Evolutionary conservation across 2,113 vertebrate species (phyloP).

Genomic region (Campylorhamphus procurvoides): DNA sequence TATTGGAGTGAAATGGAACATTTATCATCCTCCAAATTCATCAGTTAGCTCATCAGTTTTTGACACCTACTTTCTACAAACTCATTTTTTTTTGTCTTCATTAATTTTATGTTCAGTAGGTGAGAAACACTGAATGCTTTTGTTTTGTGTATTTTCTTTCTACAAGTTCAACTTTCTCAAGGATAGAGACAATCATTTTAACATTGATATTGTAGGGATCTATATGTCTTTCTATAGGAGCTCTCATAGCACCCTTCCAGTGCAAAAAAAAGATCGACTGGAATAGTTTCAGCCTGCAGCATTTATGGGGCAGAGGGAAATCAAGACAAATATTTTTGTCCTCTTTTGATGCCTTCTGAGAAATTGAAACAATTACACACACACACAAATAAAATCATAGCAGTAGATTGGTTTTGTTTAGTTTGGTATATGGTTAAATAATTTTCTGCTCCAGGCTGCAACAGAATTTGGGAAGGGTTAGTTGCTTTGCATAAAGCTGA

Average conservation of each 20-base stretch:
- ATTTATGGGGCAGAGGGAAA: neutral
- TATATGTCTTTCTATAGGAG: neutral
- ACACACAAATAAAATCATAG: neutral
- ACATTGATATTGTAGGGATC: neutral
- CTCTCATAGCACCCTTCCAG: neutral
- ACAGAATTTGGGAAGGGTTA: neutral
- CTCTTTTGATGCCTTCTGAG: conserved; percentile 2
- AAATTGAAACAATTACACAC: conserved; percentile 7
- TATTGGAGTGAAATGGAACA: neutral
- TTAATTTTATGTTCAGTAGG: neutral
- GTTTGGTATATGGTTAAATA: neutral
- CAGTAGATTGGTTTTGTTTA: neutral
- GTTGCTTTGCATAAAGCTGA: neutral
- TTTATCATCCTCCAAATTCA: neutral
- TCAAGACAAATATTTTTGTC: neutral
- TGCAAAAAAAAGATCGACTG: neutral
- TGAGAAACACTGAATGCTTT: neutral
- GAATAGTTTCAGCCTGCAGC: neutral
- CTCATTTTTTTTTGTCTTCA: neutral
- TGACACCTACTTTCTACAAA: neutral
- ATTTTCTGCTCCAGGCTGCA: neutral
- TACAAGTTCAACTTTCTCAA: neutral
- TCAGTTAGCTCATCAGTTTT: neutral
- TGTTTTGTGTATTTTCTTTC: neutral
- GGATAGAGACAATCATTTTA: neutral